phyloP scores from a whole-genome alignment of 2,888 invertebrate genomes.

The Aromia moschata region DNA sequence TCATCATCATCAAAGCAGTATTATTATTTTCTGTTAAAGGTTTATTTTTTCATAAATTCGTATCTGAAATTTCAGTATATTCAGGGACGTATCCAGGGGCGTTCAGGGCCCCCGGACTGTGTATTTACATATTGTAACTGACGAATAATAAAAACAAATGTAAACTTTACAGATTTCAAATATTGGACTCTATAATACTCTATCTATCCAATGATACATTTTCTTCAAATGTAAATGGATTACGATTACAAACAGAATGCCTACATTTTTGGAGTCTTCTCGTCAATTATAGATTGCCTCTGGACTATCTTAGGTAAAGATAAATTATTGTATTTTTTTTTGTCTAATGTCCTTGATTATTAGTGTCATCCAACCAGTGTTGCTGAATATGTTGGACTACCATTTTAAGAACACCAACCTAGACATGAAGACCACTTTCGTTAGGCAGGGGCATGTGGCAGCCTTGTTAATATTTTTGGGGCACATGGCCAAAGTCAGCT shows the following conservation, averaged over 20 bases:
- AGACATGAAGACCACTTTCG: constrained; percentile 62
- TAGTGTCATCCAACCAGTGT: constrained; percentile 65
- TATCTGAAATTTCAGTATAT: too few relatives aligned
- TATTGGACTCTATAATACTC: constrained; percentile 66
- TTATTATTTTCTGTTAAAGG: too few relatives aligned
- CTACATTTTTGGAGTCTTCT: constrained; percentile 69
- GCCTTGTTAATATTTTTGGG: constrained; percentile 54
- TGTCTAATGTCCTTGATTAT: not conserved
- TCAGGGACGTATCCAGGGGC: too few relatives aligned
- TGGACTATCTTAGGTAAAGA: constrained; percentile 62
- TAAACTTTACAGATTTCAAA: constrained; percentile 63
- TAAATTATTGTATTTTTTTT: not conserved
- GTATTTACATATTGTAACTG: too few relatives aligned
- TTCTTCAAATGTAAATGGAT: constrained; percentile 65
- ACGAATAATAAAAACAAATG: too few relatives aligned
- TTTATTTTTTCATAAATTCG: too few relatives aligned
- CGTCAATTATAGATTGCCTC: constrained; percentile 65
- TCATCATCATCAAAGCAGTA: too few relatives aligned
- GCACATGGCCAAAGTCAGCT: constrained; percentile 36
- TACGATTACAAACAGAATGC: constrained; percentile 72
- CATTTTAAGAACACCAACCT: constrained; percentile 69
- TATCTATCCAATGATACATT: constrained; percentile 67
- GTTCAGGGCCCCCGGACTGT: too few relatives aligned
- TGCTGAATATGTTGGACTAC: constrained; percentile 68
- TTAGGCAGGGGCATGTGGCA: constrained; percentile 69